phyloP scores from a whole-genome alignment of 2,888 invertebrate genomes.

The Patella depressa region DNA sequence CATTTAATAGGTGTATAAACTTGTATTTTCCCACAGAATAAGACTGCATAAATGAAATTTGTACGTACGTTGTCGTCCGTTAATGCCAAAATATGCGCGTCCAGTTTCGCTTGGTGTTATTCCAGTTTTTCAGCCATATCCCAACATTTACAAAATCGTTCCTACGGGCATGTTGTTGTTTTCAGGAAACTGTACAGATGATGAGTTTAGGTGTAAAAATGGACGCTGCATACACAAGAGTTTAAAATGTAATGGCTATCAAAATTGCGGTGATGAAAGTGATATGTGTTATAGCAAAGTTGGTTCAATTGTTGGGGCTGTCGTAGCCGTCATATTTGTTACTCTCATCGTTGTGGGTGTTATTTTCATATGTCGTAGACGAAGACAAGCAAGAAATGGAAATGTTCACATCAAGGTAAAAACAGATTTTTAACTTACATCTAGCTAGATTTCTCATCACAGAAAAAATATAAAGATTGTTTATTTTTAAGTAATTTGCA shows the following conservation, averaged over 20 bases:
- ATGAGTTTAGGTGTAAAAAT: slow-evolving; percentile 3
- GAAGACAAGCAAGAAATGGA: neutral
- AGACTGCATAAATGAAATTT: neutral
- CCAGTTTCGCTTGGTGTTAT: neutral
- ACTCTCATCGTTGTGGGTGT: neutral
- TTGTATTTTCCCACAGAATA: neutral
- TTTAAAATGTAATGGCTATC: slow-evolving; percentile 13
- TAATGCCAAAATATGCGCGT: too few relatives aligned
- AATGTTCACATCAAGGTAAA: neutral
- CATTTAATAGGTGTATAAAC: neutral
- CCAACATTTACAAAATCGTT: neutral
- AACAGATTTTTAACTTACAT: neutral
- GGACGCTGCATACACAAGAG: slow-evolving; percentile 12
- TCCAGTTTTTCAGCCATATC: neutral
- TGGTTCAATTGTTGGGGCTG: neutral
- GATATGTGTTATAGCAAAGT: neutral
- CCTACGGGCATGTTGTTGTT: neutral
- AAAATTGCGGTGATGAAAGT: slow-evolving; percentile 13
- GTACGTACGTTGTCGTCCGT: neutral
- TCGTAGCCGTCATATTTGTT: neutral
- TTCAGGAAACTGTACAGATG: neutral
- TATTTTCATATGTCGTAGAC: neutral
- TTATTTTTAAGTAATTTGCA: too few relatives aligned
- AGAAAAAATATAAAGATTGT: too few relatives aligned
- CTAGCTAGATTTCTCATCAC: too few relatives aligned